Conservation (phyloP, 2,888 invertebrate genomes). For the Leucophora obtusa region DNA sequence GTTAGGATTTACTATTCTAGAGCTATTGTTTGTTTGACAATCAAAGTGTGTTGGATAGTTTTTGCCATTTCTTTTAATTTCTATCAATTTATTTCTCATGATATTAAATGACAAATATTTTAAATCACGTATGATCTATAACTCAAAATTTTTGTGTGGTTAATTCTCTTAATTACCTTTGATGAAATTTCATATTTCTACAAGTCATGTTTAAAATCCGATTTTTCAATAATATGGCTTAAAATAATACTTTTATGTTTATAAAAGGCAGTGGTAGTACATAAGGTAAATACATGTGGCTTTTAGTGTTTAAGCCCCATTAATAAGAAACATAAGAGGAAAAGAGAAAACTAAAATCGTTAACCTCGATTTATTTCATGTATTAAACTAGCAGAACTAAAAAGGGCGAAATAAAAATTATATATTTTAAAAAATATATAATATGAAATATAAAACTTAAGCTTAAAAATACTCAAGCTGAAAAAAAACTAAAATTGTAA, state of each 20-base stretch:
- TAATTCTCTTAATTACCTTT: slow-evolving; percentile 48
- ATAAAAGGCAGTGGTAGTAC: too few species aligned
- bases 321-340: neutral
- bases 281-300: too few species aligned
- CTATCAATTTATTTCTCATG: too few species aligned
- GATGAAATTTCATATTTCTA: slow-evolving; percentile 52
- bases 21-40: too few species aligned
- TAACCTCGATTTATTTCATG: slow-evolving; percentile 75
- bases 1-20: too few species aligned
- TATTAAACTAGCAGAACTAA: slow-evolving; percentile 43
- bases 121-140: neutral
- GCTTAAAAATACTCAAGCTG: neutral
- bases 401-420: neutral
- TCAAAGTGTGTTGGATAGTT: too few species aligned
- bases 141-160: neutral
- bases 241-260: slow-evolving; percentile 31
- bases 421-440: slow-evolving; percentile 6
- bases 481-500: neutral
- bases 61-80: too few species aligned
- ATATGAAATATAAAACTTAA: slow-evolving; percentile 35
- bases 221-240: slow-evolving; percentile 35
- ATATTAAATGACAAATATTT: neutral
- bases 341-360: slow-evolving; percentile 67
- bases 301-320: slow-evolving; percentile 12
- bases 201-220: slow-evolving; percentile 60